A percentile compares a stretch with the other conserved stretches of the same genome.
phyloP scores from a whole-genome alignment of 2,888 invertebrate genomes.

The Brachylomia viminalis region DNA sequence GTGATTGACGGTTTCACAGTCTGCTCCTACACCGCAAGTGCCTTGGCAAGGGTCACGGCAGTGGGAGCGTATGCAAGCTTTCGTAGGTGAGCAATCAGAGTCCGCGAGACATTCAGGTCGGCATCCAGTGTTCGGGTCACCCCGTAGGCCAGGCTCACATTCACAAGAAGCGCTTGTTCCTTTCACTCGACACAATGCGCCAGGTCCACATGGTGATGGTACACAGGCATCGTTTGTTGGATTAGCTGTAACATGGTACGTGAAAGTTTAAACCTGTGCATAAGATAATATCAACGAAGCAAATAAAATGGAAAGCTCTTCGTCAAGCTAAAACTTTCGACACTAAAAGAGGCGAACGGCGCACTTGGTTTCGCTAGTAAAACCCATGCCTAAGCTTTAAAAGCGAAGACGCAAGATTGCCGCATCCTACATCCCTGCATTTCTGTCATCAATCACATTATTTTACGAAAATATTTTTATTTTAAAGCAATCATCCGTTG shows the following conservation, averaged over 20 bases:
- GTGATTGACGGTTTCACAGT: conserved; percentile 94
- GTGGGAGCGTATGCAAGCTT: conserved; percentile 95
- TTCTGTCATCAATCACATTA: conserved; percentile 35
- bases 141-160: conserved; percentile 93
- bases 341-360: conserved; percentile 66
- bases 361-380: conserved; percentile 86
- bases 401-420: conserved; percentile 83
- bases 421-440: conserved; percentile 65
- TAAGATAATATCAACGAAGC: conserved; percentile 66
- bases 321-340: conserved; percentile 65
- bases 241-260: conserved; percentile 79
- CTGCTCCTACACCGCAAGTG: conserved; percentile 95
- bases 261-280: conserved; percentile 34
- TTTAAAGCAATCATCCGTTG: conserved; percentile 82
- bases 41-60: conserved; percentile 96
- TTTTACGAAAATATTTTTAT: conserved; percentile 34
- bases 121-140: conserved; percentile 94
- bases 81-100: conserved; percentile 95
- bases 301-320: conserved; percentile 77
- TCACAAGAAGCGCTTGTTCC: conserved; percentile 93
- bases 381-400: conserved; percentile 91
- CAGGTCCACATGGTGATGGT: conserved; percentile 95
- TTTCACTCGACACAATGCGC: conserved; percentile 94
- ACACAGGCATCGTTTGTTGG: conserved; percentile 93
- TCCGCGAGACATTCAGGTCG: conserved; percentile 96